Evolutionary conservation across 2,888 invertebrate species (phyloP).

Genomic region (Dryadula phaetusa): DNA sequence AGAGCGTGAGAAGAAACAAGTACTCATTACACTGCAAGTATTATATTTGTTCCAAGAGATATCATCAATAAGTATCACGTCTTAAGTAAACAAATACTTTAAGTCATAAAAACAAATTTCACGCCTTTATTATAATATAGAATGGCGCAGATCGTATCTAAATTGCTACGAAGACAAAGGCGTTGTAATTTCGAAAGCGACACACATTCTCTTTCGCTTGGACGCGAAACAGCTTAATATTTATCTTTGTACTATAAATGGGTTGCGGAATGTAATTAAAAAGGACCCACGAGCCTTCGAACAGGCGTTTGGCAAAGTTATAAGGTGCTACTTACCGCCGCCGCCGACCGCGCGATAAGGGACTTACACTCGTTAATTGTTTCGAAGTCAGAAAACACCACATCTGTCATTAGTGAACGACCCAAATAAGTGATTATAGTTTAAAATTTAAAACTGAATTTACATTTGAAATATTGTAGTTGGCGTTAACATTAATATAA

Average conservation of each 20-base stretch:
- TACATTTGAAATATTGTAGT: constrained; percentile 4
- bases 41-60: constrained; percentile 16
- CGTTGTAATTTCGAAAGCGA: constrained; percentile 40
- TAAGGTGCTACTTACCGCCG: constrained; percentile 37
- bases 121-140: constrained; percentile 41
- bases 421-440: constrained; percentile 2
- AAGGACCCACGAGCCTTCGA: constrained; percentile 41
- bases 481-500: neutral
- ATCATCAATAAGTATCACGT: constrained; percentile 24
- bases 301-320: constrained; percentile 34
- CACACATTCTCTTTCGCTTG: constrained; percentile 42
- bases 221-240: constrained; percentile 45
- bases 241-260: constrained; percentile 44
- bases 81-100: constrained; percentile 32
- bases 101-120: constrained; percentile 36
- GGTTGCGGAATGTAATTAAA: constrained; percentile 46
- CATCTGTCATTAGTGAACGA: constrained; percentile 19
- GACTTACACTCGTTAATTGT: constrained; percentile 23
- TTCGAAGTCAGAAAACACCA: constrained; percentile 14
- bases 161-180: constrained; percentile 42
- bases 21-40: neutral
- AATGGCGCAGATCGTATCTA: constrained; percentile 40
- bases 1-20: constrained; percentile 13
- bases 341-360: constrained; percentile 47
- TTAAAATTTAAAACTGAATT: neutral